Evolutionary conservation across 2,888 invertebrate genomes (phyloP).

Genomic region (Perizoma flavofasciatum): DNA sequence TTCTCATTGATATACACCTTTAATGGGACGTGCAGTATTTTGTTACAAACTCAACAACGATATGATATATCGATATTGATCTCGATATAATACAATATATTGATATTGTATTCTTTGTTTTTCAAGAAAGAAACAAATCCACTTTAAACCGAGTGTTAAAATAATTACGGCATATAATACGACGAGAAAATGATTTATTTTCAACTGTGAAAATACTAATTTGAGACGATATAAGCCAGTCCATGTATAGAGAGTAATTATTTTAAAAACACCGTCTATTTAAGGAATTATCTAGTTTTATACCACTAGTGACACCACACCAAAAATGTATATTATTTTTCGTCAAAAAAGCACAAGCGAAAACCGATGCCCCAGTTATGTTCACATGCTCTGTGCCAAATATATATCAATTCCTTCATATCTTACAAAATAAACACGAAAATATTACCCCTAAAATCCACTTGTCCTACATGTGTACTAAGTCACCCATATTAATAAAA

Average conservation of each 20-base stretch:
- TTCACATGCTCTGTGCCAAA: slow-evolving; percentile 15
- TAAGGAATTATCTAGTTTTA: too few species aligned
- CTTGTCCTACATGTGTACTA: slow-evolving; percentile 11
- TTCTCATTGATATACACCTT: too few species aligned
- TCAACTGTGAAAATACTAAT: neutral
- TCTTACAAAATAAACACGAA: slow-evolving; percentile 25
- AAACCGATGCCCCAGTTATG: slow-evolving; percentile 10
- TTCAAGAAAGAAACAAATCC: too few species aligned
- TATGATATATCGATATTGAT: too few species aligned
- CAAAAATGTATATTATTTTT: too few species aligned
- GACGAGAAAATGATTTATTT: neutral
- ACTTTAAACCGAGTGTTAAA: too few species aligned
- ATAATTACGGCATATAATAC: neutral
- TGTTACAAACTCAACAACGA: too few species aligned
- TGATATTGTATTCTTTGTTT: too few species aligned
- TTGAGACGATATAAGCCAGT: neutral
- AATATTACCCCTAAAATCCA: slow-evolving; percentile 12
- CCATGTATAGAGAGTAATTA: neutral
- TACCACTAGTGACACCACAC: too few species aligned
- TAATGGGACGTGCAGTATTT: too few species aligned
- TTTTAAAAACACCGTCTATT: too few species aligned
- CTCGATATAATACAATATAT: too few species aligned
- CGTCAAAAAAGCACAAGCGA: slow-evolving; percentile 7
- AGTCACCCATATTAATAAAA: neutral
- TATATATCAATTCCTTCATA: slow-evolving; percentile 23